phyloP scores from a whole-genome alignment of 2,113 vertebrate genomes.

The Myotis brandtii region DNA sequence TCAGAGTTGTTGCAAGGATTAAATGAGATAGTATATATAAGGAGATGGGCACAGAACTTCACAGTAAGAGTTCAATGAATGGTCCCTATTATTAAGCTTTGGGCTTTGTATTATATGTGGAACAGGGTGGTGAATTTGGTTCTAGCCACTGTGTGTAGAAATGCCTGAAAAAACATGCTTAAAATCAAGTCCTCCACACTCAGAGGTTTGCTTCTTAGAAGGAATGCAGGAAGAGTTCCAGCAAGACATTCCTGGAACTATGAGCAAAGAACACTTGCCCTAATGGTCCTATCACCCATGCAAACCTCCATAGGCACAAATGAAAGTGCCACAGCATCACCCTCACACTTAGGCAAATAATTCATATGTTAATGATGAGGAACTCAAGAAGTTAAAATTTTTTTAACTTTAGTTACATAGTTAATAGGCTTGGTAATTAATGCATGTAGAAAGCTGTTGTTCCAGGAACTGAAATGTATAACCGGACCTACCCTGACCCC shows the following conservation, averaged over 20 bases:
- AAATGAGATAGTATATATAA: not conserved
- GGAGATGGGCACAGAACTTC: not conserved
- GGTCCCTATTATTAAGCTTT: not conserved
- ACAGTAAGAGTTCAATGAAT: no score
- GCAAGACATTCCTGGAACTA: not conserved
- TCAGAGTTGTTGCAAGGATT: not conserved
- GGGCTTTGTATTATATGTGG: not conserved
- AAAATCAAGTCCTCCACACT: not conserved
- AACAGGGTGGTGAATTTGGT: not conserved
- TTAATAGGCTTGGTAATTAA: not conserved
- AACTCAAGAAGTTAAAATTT: not conserved
- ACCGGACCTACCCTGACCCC: not conserved
- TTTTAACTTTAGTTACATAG: not conserved
- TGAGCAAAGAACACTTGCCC: not conserved
- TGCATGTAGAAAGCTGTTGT: not conserved
- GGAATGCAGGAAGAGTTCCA: not conserved
- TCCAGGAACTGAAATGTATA: not conserved
- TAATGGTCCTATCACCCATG: not conserved
- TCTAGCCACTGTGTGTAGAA: not conserved
- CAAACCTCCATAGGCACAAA: not conserved
- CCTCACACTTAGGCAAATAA: not conserved
- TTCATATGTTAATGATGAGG: not conserved
- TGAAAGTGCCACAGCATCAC: not conserved
- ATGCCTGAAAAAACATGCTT: not conserved
- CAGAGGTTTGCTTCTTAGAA: not conserved